Base-by-base conservation (phyloP, 2,888 invertebrate genomes). In the Raillietiella orientalis region DNA sequence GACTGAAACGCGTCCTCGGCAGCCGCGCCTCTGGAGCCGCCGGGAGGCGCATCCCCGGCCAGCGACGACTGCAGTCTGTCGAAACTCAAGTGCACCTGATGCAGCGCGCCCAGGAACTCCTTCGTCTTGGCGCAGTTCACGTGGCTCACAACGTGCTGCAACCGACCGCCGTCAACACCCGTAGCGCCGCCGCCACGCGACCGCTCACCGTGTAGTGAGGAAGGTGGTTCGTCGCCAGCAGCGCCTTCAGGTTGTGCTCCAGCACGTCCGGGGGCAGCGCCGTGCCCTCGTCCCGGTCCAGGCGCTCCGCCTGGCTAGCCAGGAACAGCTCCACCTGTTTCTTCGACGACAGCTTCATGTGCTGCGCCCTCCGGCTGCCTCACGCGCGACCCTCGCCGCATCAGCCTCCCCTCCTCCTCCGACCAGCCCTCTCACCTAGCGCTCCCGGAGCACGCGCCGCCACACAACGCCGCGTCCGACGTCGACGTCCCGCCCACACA, bases 291-390 rank as follows among this genome's bases (percentile, higher is more conserved):
- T 77, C 70, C 23, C 64, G 67, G 41, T 69, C 66, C 27, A 84
- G 43, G 27, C 75, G 50, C 34, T 65, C 62, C 6, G 71, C 71
- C 47, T 82, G 79, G 37, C 74, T 70, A 2, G 74, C 66, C 28
- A 79, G 66, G 39, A 79, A 72, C 25, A 74, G 50, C 44, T 82
- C 79, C 0, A 79, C 77, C 48, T 82, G 79, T 37, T 70, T 64
- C 32, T 66, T 61, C 2, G 75, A 74, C 23, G 34, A n/a, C n/a
- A n/a, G n/a, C n/a, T n/a, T n/a, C n/a, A n/a, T n/a, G n/a, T n/a
- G n/a, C n/a, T n/a, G n/a, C n/a, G n/a, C n/a, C n/a, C n/a, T n/a
- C n/a, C n/a, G n/a, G n/a, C n/a, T n/a, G n/a, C n/a, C n/a, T n/a
- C n/a, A n/a, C n/a, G n/a, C n/a, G n/a, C n/a, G n/a, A n/a, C n/a